These are phyloP conservation scores for Trissolcus brochymenae DNA, from an alignment of 2,888 invertebrate genomes.

Conservation along the genomic window DNA sequence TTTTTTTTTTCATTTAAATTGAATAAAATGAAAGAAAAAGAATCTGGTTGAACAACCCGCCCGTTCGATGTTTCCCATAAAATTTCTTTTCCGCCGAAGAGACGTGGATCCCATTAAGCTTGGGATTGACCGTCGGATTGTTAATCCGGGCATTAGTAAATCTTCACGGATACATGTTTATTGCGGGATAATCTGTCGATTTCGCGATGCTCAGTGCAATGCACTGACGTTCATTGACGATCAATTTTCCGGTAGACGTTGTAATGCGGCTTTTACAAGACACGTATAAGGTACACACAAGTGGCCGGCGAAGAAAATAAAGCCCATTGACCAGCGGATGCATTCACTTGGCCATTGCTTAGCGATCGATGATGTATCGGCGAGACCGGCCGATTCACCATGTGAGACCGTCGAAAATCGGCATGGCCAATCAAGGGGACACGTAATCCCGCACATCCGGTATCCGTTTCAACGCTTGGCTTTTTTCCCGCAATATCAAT, in stretches of 20 bases:
- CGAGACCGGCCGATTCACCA: conserved; percentile 49
- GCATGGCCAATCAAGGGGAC: conserved; percentile 62
- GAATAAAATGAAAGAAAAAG: background rate
- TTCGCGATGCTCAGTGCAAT: conserved; percentile 54
- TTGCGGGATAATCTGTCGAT: conserved; percentile 56
- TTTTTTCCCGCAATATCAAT: conserved; percentile 37
- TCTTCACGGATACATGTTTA: conserved; percentile 52
- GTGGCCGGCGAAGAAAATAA: conserved; percentile 37
- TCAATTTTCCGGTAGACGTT: conserved; percentile 58
- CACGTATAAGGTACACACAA: conserved; percentile 18
- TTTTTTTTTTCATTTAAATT: background rate
- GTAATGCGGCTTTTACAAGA: conserved; percentile 15
- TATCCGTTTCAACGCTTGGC: conserved; percentile 64
- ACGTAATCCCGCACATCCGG: conserved; percentile 69
- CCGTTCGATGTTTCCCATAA: conserved; percentile 41
- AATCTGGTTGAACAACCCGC: no score
- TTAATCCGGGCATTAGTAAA: conserved; percentile 59
- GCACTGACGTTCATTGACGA: conserved; percentile 59
- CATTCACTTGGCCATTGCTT: conserved; percentile 11
- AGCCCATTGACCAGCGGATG: conserved; percentile 31
- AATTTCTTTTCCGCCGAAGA: conserved; percentile 60
- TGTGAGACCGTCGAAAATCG: conserved; percentile 65
- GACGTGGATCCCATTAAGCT: conserved; percentile 67
- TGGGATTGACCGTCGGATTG: conserved; percentile 50
- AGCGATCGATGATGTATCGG: conserved; percentile 13